Percentiles rank a stretch among this genome's conserved stretches.
Conservation (phyloP, 2,888 invertebrate species). For the Cataglyphis rosenhaueri region DNA sequence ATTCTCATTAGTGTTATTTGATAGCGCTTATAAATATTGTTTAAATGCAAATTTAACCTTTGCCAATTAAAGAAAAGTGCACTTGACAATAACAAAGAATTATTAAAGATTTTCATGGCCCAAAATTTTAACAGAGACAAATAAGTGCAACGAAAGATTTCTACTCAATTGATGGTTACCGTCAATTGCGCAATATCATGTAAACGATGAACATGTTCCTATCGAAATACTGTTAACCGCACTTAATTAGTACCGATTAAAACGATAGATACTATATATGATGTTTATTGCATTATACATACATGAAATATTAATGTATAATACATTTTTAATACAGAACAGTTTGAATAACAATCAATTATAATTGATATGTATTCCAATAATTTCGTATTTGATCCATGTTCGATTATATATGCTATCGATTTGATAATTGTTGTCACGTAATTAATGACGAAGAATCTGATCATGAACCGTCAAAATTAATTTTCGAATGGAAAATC, state of each 20-base stretch:
- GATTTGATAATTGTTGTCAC: not conserved
- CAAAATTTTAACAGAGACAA: not conserved
- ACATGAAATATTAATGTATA: not conserved
- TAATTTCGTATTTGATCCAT: not conserved
- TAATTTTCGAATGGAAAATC: slow-evolving; percentile 25
- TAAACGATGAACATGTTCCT: slow-evolving; percentile 70
- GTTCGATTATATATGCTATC: not conserved
- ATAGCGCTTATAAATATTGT: not conserved
- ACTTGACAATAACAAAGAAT: not conserved
- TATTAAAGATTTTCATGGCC: not conserved
- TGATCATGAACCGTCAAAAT: not conserved
- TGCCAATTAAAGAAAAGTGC: not conserved
- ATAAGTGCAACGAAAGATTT: slow-evolving; percentile 39
- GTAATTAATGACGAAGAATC: slow-evolving; percentile 45
- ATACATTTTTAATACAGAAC: not conserved
- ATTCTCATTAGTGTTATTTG: not conserved
- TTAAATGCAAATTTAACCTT: not conserved
- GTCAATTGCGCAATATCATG: slow-evolving; percentile 76
- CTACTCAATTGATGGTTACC: slow-evolving; percentile 62
- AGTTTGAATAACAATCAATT: not conserved
- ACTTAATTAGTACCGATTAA: not conserved
- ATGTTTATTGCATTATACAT: not conserved
- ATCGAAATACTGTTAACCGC: not conserved
- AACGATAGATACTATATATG: not conserved
- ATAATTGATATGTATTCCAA: not conserved